Evolutionary conservation across 2,888 invertebrate species (phyloP), one percentile per base, ranked within the genome.

Genomic region (Eremobia ochroleuca): DNA sequence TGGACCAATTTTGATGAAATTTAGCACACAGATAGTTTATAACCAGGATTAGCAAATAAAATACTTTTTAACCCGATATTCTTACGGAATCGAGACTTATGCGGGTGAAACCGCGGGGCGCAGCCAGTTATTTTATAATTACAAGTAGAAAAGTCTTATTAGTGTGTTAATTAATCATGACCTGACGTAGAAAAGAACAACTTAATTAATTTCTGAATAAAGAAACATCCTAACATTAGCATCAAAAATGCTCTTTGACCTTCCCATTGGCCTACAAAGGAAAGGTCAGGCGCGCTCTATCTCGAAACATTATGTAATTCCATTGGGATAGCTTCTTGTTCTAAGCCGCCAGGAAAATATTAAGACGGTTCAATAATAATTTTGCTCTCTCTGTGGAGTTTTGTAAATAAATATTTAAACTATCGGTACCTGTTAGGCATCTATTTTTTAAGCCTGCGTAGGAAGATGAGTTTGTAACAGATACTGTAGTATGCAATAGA

Each of bases 291-390:
- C 73, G 58, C 61, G 62, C 83, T 83, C 73, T 79, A 78, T 83
- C 83, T 79, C 65, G 65, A 86, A 86, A 83, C 64, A 86, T 86
- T 86, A 83, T 67, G 37, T 83, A 84, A 86, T 83, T 79, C 74
- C 72, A 61, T 59, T 62, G 79, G 86, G 86, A 83, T 70, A 69
- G 69, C 78, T 72, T 72, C 52, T 83, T 64, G 64, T 31, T 83
- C 52, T 72, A 66, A 78, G 79, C 68, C 15, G 52, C 59, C 52
- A 58, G 34, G 74, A 86, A 86, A 83, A 77, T 85, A 77, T 83
- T 73, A 83, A 73, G 68, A 59, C 59, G 52, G 71, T 66, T 66
- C 64, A 73, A 78, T 86, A 66, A 86, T 83, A 73, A 85, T 86
- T 77, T 85, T 46, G 61, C 15, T 43, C 69, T 69, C 72, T 58